Base-by-base conservation (phyloP, 1,140 invertebrate species). In the Zaprionus ornatus region DNA sequence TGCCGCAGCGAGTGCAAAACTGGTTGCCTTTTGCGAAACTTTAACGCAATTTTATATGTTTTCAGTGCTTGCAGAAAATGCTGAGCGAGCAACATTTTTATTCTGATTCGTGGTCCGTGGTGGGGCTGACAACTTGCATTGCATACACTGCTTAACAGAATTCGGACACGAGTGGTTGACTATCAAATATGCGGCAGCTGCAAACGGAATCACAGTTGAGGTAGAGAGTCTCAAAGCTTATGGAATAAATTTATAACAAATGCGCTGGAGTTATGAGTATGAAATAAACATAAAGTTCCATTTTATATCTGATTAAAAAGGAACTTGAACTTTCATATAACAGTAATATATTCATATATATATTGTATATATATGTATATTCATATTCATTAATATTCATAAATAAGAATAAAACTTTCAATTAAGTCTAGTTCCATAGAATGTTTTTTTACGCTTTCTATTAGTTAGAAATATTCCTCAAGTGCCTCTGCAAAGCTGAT, bases 31-130 rank as follows among this genome's bases (percentile, higher is more conserved):
- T 50, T 50, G 45, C 45, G 17, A 9, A 19, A 77, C 73, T 77
- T 80, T 78, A 67, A 70, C 71, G 74, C 56, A 69, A 75, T 78
- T 87, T 80, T 80, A 67, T 76, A 62, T 56, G 74, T 67, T 79
- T 80, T 66, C 37, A 23, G 32, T 27, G 54, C 35, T 29, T 56
- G 7, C 25, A 66, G 55, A 29, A 23, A 5, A 23, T 27, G 74
- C 78, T 87, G 72, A 87, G 79, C 79, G 74, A 17, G 40, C 72
- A 52, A 86, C 83, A 23, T 70, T 84, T 90, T 90, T 75, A 74
- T 84, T 90, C 84, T 73, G 80, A 88, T 84, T 88, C 80, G 60
- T 76, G 80, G 67, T 71, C 52, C 66, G 12, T 59, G 5, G 15
- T 40, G 17, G 50, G 19, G 37, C 59, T 63, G 66, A 70, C 72